phyloP scores from a whole-genome alignment of 2,888 invertebrate species.

The Enchytraeus crypticus region DNA sequence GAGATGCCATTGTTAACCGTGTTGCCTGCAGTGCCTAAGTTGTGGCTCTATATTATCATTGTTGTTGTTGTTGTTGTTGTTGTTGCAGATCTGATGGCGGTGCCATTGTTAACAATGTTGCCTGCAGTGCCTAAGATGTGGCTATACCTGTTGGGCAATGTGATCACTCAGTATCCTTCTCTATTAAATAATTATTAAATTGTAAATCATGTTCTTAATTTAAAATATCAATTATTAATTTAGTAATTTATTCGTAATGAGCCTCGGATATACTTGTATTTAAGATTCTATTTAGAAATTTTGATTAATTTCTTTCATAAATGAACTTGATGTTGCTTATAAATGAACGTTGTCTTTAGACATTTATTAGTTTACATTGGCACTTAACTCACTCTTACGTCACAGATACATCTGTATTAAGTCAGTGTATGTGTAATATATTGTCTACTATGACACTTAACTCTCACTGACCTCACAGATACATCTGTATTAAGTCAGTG shows the following conservation, averaged over 20 bases:
- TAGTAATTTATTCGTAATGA: no score
- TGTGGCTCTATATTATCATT: conserved; percentile 58
- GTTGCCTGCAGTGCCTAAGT: conserved; percentile 62
- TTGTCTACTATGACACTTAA: no score
- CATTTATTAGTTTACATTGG: no score
- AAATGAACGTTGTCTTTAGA: no score
- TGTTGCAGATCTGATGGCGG: conserved; percentile 50
- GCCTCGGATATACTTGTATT: no score
- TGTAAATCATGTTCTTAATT: neutral
- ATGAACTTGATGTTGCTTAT: no score
- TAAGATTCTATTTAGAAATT: no score
- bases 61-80: conserved; percentile 1
- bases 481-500: conserved; percentile 85
- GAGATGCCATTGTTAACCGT: conserved; percentile 51
- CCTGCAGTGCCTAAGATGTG: conserved; percentile 67
- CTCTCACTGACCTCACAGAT: conserved; percentile 55
- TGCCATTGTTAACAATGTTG: conserved; percentile 52
- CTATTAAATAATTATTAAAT: neutral
- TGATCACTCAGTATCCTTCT: conserved; percentile 72
- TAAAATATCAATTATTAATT: no score
- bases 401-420: no score
- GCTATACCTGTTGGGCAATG: conserved; percentile 69
- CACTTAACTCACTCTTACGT: no score
- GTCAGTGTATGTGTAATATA: no score
- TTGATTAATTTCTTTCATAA: no score